Base-by-base conservation (phyloP, 2,888 invertebrate genomes). In the Pegoplata infirma region DNA sequence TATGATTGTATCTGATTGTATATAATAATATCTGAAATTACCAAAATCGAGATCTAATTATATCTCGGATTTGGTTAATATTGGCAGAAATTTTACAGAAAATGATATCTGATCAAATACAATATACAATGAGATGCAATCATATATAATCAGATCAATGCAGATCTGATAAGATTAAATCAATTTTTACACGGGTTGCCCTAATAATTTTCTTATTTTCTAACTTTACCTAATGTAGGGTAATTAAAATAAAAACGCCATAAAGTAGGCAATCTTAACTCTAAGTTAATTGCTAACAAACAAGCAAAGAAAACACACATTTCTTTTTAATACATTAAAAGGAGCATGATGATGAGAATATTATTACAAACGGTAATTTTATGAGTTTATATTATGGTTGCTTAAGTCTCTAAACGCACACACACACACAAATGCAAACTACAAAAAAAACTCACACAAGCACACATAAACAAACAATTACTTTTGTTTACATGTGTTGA, bases 301-400 rank as follows among this genome's bases (percentile, higher is more conserved):
- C 59, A 59, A 69, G 69, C 40, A 40, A 40, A 56, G 40, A 40
- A 40, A 7, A 32, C n/a, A n/a, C n/a, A 53, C 47, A 47, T 47
- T 25, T 47, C 2, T 0, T 17, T 47, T 5, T 47, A 3, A 40
- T 16, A 3, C 23, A 1, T 21, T 6, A 7, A 51, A 40, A 58
- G 28, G 4, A 21, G 36, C 19, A n/a, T n/a, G 14, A 55, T 19
- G 36, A 61, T 16, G n/a, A 46, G 36, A 16, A 25, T 58, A 49
- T 73, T 53, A 77, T 64, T 64, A 68, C 32, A 77, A 58, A 77
- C 49, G 64, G 21, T 78, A 78, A 69, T 74, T 69, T 68, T 55
- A 78, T 64, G 59, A 55, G 28, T 49, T 74, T 47, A 10, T 21
- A 49, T 64, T 59, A 59, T 21, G 46, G 32, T 17, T 49, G 56